Base-by-base conservation (phyloP, 2,888 invertebrate species). In the Acrocera orbiculus region DNA sequence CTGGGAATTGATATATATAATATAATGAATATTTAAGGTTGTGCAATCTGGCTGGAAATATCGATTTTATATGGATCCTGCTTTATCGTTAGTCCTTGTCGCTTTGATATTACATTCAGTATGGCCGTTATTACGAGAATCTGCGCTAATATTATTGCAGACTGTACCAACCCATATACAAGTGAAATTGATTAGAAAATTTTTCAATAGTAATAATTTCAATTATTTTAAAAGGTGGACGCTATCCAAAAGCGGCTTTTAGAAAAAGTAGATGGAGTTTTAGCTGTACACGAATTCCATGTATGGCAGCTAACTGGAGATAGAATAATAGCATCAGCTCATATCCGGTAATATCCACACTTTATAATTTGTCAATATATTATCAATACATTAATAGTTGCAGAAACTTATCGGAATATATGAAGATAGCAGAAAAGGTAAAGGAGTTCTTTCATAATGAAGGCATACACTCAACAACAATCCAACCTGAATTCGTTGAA, bases 161-260 rank as follows among this genome's bases (percentile, higher is more conserved):
- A 93, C 95, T n/a, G 93, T 95, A 38, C 98, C 98, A 31, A 90
- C 90, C 11, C 93, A 95, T 60, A 90, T 96, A 52, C 83, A 89
- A 64, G 73, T 69, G 38, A 51, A 52, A 5, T 10, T 11, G 8
- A 25, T 11, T 16, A 16, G 9, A 25, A 34, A n/a, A 15, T 8
- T 27, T n/a, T 7, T 25, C 34, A 14, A 34, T 27, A 24, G 13
- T 32, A 38, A 35, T 35, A 40, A 41, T 5, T 17, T 10, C 29
- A 15, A 31, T 34, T 16, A 39, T 19, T 10, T 19, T 28, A 35
- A 33, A 32, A 78, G 71, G 83, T 89, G 44, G 89, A 90, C 56
- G 86, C 82, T 32, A 86, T 93, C 49, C 82, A 90, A 56, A 72
- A 81, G 48, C 74, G 87, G 41, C 63, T 95, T 27, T 57, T 90